Evolutionary conservation across 1,140 invertebrate species (phyloP), one percentile per base, ranked within the genome.

Genomic region (Macrostomum lignano): DNA sequence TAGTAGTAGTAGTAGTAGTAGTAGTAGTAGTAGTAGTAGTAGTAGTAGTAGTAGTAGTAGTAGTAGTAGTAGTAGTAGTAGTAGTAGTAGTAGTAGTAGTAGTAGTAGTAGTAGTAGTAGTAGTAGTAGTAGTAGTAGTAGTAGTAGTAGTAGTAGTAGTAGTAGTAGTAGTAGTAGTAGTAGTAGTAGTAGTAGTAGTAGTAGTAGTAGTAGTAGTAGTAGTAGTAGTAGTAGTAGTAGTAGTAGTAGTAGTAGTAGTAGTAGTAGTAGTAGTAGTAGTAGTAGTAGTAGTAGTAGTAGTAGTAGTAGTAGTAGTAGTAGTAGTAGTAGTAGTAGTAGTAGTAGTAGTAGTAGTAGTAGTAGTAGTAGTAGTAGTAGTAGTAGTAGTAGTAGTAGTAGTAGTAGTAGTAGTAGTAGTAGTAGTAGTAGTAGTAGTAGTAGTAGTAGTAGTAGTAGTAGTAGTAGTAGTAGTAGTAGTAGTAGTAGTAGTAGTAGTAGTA

Each of bases 51-150:
- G 23, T n/a, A 24, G 23, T 24, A 24, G 23, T 24, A 24, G 23
- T 24, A 24, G 23, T 24, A 24, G 23, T 24, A 24, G 23, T 24
- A 24, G 23, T 24, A 24, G 23, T 24, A 24, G 23, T 24, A 24
- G 23, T 24, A 24, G 23, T 24, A 24, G 23, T 24, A 24, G 23
- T 24, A 24, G 23, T 24, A 24, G 23, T 24, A 24, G 23, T 24
- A 24, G 23, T 24, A 24, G 23, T 24, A 24, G 23, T 24, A 24
- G 23, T 24, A 24, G 23, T 24, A 24, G 23, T 24, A 24, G 23
- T 24, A 24, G 23, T 24, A 24, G 23, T 24, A 24, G 23, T 24
- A 24, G 23, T 24, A 24, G 23, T 24, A 24, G 23, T 24, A 24
- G 23, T 24, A 24, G 23, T 24, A 24, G 23, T 24, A 24, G 23